Percentiles rank a stretch among this genome's conserved stretches.
phyloP scores from a whole-genome alignment of 2,888 invertebrate genomes.

The Blastobasis adustella region DNA sequence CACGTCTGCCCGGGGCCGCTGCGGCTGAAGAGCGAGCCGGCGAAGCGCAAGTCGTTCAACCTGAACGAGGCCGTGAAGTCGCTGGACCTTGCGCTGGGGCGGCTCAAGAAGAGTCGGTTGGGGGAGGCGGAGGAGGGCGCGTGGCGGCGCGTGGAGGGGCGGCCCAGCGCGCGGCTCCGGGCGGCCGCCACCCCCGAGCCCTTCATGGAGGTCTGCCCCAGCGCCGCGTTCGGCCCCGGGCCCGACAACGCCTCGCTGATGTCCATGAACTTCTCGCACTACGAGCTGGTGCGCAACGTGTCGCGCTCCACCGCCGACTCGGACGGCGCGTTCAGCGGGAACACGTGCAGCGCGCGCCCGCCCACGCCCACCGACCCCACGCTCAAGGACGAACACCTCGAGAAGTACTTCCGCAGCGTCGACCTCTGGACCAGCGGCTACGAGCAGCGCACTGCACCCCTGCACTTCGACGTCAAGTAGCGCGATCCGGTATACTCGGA shows the following conservation, averaged over 20 bases:
- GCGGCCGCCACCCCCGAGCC: conserved; percentile 18
- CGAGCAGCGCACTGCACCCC: conserved; percentile 21
- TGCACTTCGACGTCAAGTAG: conserved; percentile 18
- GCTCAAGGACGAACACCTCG: conserved; percentile 52
- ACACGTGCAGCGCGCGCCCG: conserved; percentile 32
- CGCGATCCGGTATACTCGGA: too few species aligned
- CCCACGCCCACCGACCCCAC: conserved; percentile 29
- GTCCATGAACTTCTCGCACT: conserved; percentile 63
- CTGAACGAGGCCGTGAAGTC: conserved; percentile 48
- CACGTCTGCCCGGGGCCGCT: conserved; percentile 8
- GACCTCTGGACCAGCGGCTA: conserved; percentile 48
- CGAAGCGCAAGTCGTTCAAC: conserved; percentile 47
- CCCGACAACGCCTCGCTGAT: conserved; percentile 44
- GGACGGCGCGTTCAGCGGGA: conserved; percentile 49
- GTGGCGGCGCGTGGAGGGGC: conserved; percentile 16
- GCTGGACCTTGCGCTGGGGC: conserved; percentile 42
- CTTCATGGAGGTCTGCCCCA: conserved; percentile 36
- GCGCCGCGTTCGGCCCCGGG: conserved; percentile 22
- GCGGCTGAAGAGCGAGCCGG: conserved; percentile 30
- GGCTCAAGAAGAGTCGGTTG: conserved; percentile 49
- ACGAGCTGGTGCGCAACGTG: conserved; percentile 55
- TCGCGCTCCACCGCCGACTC: conserved; percentile 53
- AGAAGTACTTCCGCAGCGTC: conserved; percentile 55
- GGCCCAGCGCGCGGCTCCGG: conserved; percentile 7
- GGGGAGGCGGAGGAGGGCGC: conserved; percentile 33